Conservation (phyloP, 2,797 vertebrate species). For the Prunella strophiata region DNA sequence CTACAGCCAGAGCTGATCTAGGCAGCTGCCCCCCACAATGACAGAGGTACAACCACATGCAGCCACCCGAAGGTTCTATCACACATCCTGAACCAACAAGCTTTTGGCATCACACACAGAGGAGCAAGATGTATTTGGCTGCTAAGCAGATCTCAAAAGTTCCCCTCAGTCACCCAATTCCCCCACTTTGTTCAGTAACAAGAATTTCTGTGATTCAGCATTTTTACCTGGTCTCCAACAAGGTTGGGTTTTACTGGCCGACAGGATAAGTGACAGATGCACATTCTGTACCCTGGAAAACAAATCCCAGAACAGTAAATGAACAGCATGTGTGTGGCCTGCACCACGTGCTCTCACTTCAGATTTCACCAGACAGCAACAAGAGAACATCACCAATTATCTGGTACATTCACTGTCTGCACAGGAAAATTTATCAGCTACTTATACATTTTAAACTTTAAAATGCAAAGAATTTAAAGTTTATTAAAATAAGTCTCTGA, state of each 20-base stretch:
- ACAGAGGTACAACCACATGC: neutral
- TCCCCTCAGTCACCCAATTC: neutral
- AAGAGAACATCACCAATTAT: neutral
- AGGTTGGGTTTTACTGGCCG: conserved; percentile 84
- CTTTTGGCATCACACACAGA: neutral
- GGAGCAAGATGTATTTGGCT: neutral
- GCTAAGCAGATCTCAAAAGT: neutral
- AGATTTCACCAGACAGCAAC: neutral
- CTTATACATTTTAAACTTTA: neutral
- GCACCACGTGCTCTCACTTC: neutral
- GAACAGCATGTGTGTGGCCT: neutral
- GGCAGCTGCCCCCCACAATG: neutral
- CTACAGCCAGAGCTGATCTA: neutral
- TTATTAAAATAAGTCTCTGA: neutral
- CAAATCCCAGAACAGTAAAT: neutral
- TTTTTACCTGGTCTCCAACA: conserved; percentile 83
- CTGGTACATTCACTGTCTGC: neutral
- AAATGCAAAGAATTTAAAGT: neutral
- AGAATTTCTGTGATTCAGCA: neutral
- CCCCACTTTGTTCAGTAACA: neutral
- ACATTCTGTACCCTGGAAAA: conserved; percentile 91
- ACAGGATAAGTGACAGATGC: conserved; percentile 94
- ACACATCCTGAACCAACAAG: neutral
- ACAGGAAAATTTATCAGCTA: neutral
- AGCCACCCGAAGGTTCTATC: neutral